Base-by-base conservation (phyloP, 2,113 vertebrate species). In the Alces alces region DNA sequence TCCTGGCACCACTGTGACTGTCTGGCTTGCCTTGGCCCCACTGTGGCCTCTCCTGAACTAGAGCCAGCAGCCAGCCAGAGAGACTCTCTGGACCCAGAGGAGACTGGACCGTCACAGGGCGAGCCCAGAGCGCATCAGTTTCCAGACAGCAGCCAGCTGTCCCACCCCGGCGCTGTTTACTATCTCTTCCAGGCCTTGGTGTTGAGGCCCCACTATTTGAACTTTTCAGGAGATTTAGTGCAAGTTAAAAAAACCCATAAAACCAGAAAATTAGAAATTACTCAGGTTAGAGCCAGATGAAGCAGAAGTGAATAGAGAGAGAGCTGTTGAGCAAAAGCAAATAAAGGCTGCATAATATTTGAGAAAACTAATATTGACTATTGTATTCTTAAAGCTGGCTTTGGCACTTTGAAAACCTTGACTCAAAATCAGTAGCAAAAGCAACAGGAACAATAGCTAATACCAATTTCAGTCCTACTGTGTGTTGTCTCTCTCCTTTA, bases 221-320 rank as follows among this genome's bases (percentile, higher is more conserved):
- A 94, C 33, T 43, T 89, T 93, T 78, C n/a, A 58, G 64, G 90
- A 73, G 33, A 80, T 82, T 76, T 57, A 52, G 13, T 66, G 36
- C n/a, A 86, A 96, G 15, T 80, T 79, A 86, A 50, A 66, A 66
- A 94, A 97, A 23, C 73, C 57, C 55, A 80, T 21, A 96, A 80
- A 94, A 39, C 43, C 84, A 61, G 25, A 88, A 66, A 86, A 78
- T 86, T 60, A 60, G 19, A 66, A 93, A 82, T 66, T 39, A 28
- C 50, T 85, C n/a, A 57, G 36, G 39, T 45, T 58, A 80, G 66
- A 70, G 30, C 23, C 54, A 91, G 82, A 39, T 43, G 47, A 88
- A 57, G 88, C 36, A 90, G 36, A 89, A 70, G 54, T 33, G 23
- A 89, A 55, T 66, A 52, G 76, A 13, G 28, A 86, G 33, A 91